Base-by-base conservation (phyloP, 2,797 vertebrate species). In the Peromyscus eremicus region DNA sequence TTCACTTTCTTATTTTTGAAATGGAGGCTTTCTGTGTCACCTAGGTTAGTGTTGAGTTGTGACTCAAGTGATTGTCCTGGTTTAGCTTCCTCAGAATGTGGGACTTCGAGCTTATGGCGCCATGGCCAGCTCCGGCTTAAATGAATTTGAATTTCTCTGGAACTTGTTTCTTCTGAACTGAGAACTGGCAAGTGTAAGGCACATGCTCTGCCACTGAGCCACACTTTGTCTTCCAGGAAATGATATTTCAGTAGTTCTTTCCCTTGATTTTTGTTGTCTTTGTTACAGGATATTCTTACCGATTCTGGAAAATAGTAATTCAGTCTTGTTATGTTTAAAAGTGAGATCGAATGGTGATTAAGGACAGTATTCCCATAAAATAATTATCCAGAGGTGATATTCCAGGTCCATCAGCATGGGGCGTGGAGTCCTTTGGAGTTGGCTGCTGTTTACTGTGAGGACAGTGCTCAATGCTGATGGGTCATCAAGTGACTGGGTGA, bases 351-450 rank as follows among this genome's bases (percentile, higher is more conserved):
- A n/a, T 79, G 37, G 40, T 94, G 43, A 52, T 95, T 96, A 91
- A 84, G 34, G 68, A n/a, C 89, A 37, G 64, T 97, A 7, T 88
- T 79, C 27, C 34, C 57, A 46, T 93, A 40, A 82, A 86, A 77
- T 34, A 91, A 2, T 75, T 81, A 14, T 89, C 34, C 87, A 96
- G n/a, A 19, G 64, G 14, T 79, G 25, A 66, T 68, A 8, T 23
- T 62, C 43, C 27, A 37, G 86, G 77, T 68, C 23, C 12, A 10
- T 95, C 77, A 77, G 52, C 79, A 29, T 0, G 25, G 73, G 84
- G 81, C n/a, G 4, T 12, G 93, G 34, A 91, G 37, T 76, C 52
- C 23, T 92, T 94, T 86, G 70, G 49, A 93, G 89, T 85, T 92
- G 91, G 34, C 14, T 92, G 64, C 34, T 82, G 57, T 40, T 84